Evolutionary conservation across 1,140 invertebrate species (phyloP), one percentile per base, ranked within the genome.

Genomic region (Neodiprion pinetum): DNA sequence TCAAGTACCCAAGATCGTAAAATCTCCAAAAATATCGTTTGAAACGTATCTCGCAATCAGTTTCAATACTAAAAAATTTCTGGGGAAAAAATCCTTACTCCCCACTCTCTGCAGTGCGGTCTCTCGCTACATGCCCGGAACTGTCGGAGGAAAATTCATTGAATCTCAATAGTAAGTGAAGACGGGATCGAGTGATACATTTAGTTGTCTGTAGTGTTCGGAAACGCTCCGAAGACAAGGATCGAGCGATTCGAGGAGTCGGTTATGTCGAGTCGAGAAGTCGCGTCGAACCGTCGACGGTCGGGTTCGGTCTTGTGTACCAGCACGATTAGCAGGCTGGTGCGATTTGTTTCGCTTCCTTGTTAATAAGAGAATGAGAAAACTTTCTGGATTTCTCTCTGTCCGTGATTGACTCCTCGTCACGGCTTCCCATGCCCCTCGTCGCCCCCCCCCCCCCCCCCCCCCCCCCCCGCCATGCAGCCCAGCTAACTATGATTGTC

Each of bases 281-380:
- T 17, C 12, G 61, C 12, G 12, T 14, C 61, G 12, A 14, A 53
- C 66, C 67, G 28, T 70, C 67, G 10, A 61, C 23, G 61, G 73
- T 76, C 68, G 74, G 74, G 72, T 48, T 21, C 65, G 48, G 3
- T 66, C 66, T 77, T 82, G 82, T 84, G 76, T 87, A 78, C 76
- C 76, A 80, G 80, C 78, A 81, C 84, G 84, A 88, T 88, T 88
- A 88, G 84, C 87, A 80, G 67, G 73, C 71, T 75, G 78, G 86
- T 88, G 87, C 84, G 85, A 88, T 85, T 88, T 88, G 81, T 88
- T 88, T 88, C 87, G 87, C 82, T 87, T 88, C 87, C 86, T 87
- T 84, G 86, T 88, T 88, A 88, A 88, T 88, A 87, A 87, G 83
- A 83, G 83, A 82, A 78, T 75, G 67, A 47, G 67, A 23, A 47